phyloP scores from a whole-genome alignment of 2,797 vertebrate genomes.

The Gymnothorax reevesii region DNA sequence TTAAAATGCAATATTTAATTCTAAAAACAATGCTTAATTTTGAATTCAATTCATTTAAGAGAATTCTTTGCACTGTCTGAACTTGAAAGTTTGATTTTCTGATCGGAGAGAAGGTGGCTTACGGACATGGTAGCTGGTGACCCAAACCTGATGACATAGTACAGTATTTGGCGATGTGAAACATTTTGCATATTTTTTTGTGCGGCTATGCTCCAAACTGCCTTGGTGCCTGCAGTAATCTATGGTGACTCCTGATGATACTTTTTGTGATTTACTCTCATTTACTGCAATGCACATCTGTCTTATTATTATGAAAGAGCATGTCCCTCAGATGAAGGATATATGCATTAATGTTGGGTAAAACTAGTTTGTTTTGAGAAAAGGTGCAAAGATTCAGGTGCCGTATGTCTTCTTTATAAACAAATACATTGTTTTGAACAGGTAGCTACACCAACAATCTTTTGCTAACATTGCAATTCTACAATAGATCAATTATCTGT shows the following conservation, averaged over 20 bases:
- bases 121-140: constrained; percentile 21
- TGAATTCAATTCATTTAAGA: too few relatives aligned
- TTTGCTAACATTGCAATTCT: not conserved
- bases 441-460: not conserved
- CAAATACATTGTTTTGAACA: not conserved
- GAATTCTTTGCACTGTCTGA: not conserved
- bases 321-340: not conserved
- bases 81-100: not conserved
- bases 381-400: not conserved
- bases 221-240: not conserved
- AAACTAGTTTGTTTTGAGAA: not conserved
- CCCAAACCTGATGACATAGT: constrained; percentile 21
- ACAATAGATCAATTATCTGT: not conserved
- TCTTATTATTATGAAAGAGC: not conserved
- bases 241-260: not conserved
- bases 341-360: not conserved
- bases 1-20: not conserved
- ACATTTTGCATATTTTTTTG: constrained; percentile 26
- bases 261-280: not conserved
- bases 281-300: not conserved
- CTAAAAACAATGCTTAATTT: too few relatives aligned
- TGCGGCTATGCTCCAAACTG: not conserved
- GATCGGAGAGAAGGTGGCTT: not conserved
- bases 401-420: not conserved
- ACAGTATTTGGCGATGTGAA: constrained; percentile 17